phyloP scores from a whole-genome alignment of 2,113 vertebrate genomes.

The Genyomyrus donnyi region DNA sequence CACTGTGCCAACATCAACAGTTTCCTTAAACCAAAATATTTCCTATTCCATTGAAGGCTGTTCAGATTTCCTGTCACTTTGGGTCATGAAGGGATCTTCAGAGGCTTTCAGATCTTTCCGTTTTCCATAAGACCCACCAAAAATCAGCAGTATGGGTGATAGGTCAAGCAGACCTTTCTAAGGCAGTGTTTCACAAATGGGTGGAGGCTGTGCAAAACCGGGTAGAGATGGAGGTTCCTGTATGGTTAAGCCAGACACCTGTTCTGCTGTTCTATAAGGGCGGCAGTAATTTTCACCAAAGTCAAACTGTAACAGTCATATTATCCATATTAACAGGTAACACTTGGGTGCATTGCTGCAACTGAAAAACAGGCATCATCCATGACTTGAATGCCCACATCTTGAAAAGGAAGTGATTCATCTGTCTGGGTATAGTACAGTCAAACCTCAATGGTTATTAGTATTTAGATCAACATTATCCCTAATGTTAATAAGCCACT shows the following conservation, averaged over 20 bases:
- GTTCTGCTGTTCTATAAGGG: neutral
- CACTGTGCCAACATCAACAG: neutral
- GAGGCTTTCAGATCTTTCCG: neutral
- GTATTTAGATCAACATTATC: neutral
- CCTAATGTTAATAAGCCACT: neutral
- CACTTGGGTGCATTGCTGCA: neutral
- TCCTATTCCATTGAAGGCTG: slow-evolving; percentile 33
- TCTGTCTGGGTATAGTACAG: neutral
- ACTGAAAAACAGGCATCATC: neutral
- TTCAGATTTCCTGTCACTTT: slow-evolving; percentile 19
- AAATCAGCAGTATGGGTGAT: neutral
- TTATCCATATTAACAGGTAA: neutral
- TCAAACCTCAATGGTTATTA: neutral
- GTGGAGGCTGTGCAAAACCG: neutral
- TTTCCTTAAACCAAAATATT: slow-evolving; percentile 29
- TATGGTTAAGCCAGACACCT: too few relatives aligned
- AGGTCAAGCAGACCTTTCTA: neutral
- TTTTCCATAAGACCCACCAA: neutral
- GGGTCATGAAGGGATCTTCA: neutral
- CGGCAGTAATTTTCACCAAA: neutral
- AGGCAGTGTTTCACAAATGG: neutral
- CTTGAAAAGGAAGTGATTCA: neutral
- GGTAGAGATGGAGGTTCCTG: neutral
- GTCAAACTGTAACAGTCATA: neutral
- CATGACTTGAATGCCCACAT: neutral